A percentile compares a stretch with the other conserved stretches of the same genome.
These are phyloP conservation scores for Phorcus lineatus DNA, from an alignment of 2,888 invertebrate species.

Conservation along the genomic window DNA sequence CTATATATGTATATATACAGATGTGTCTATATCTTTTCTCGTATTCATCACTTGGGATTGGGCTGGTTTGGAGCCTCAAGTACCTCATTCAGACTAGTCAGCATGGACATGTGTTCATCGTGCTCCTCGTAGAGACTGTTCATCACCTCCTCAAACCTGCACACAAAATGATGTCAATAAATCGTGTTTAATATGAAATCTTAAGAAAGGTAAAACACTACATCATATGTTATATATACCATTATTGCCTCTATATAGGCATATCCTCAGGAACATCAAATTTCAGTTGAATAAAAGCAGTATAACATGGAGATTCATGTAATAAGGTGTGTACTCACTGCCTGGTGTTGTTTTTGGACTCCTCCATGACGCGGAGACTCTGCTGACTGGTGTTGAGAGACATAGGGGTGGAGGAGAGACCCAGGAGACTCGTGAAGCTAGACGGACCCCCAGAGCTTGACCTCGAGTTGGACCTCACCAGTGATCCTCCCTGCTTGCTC, in stretches of 20 bases:
- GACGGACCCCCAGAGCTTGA: neutral
- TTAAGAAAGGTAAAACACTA: too few species aligned
- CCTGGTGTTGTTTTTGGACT: conserved; percentile 47
- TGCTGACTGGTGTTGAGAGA: conserved; percentile 30
- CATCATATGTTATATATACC: too few species aligned
- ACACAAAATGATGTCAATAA: conserved; percentile 21
- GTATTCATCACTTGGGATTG: neutral
- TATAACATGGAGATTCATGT: too few species aligned
- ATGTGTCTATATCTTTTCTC: too few species aligned
- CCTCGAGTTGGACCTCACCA: conserved; percentile 30
- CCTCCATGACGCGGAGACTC: conserved; percentile 49
- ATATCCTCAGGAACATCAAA: too few species aligned
- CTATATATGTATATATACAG: too few species aligned
- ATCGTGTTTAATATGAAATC: neutral
- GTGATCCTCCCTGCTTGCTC: conserved; percentile 10
- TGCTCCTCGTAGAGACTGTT: conserved; percentile 46
- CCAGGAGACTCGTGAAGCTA: conserved; percentile 17
- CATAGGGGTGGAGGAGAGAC: conserved; percentile 22
- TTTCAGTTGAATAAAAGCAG: too few species aligned
- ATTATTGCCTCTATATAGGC: too few species aligned
- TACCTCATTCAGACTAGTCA: conserved; percentile 14
- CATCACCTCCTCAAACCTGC: conserved; percentile 50
- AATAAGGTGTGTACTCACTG: conserved; percentile 45
- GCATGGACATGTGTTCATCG: conserved; percentile 40
- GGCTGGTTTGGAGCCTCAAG: neutral